Evolutionary conservation across 1,140 invertebrate genomes (phyloP), one percentile per base, ranked within the genome.

Genomic region (Papilio xuthus): DNA sequence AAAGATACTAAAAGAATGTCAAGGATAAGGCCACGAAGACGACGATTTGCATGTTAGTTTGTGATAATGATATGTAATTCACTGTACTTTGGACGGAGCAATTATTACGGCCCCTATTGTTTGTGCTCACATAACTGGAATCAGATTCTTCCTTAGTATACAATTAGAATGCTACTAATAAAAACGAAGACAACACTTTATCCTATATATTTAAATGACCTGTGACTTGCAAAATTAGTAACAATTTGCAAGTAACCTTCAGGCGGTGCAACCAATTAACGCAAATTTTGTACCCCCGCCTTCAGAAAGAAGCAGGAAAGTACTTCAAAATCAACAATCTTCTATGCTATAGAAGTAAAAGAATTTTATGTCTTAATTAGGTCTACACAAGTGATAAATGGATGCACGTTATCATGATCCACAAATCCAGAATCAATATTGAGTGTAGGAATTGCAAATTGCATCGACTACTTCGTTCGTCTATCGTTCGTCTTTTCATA

Each of bases 1-100:
- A 80, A 71, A 81, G 80, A 60, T 81, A 77, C 73, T 77, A 86
- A 89, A 89, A 88, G 82, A 86, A 90, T 92, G 89, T 90, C 90
- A 90, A 90, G 90, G 90, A 78, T 83, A 74, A 63, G 69, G 69
- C 28, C 74, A 32, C 47, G 56, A 47, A 80, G 41, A 42, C 37
- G 77, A 77, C 79, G 82, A 86, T 88, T 89, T 84, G 84, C 87
- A 87, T 88, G 80, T 84, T 79, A 80, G 81, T 84, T 85, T 78
- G 80, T 87, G 85, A 86, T 88, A 89, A 87, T 86, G 81, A 83
- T 83, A 84, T 80, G 79, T 81, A 84, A 88, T 88, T 81, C 83
- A 80, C 69, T 79, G 74, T 69, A 69, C 53, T 82, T 67, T 81
- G 79, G 75, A 81, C 77, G 63, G 81, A 78, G 78, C 83, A 84